phyloP scores from a whole-genome alignment of 2,888 invertebrate genomes.

The Campoletis raptor region DNA sequence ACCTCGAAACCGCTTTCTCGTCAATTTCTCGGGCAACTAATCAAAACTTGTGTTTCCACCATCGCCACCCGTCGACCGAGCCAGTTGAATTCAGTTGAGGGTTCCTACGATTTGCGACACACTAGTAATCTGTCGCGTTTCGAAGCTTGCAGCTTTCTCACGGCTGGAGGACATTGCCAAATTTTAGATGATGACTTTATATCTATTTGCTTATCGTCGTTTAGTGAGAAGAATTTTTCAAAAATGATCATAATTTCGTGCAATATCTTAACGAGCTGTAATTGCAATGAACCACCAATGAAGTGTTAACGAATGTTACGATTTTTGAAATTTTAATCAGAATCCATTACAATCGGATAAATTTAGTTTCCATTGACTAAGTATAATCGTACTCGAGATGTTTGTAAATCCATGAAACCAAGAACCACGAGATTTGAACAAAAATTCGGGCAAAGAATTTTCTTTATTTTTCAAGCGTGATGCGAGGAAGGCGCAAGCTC shows the following conservation, averaged over 20 bases:
- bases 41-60: constrained; percentile 78
- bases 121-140: constrained; percentile 62
- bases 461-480: constrained; percentile 14
- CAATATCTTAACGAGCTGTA: neutral
- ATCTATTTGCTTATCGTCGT: neutral
- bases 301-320: neutral
- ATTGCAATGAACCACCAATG: neutral
- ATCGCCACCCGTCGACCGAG: constrained; percentile 23
- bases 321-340: neutral
- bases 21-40: constrained; percentile 78
- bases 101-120: constrained; percentile 55
- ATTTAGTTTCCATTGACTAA: neutral
- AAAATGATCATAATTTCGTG: neutral
- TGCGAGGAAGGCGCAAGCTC: constrained; percentile 26
- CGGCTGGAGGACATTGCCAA: constrained; percentile 18
- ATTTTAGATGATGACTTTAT: constrained; percentile 12
- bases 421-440: constrained; percentile 50
- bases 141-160: constrained; percentile 29
- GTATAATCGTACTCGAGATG: neutral
- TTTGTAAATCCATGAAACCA: constrained; percentile 44
- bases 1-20: constrained; percentile 71
- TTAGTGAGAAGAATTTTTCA: neutral
- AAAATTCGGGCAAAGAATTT: constrained; percentile 37
- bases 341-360: no score
- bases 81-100: constrained; percentile 51